phyloP scores from a whole-genome alignment of 2,797 vertebrate genomes.

The Okamejei kenojei region DNA sequence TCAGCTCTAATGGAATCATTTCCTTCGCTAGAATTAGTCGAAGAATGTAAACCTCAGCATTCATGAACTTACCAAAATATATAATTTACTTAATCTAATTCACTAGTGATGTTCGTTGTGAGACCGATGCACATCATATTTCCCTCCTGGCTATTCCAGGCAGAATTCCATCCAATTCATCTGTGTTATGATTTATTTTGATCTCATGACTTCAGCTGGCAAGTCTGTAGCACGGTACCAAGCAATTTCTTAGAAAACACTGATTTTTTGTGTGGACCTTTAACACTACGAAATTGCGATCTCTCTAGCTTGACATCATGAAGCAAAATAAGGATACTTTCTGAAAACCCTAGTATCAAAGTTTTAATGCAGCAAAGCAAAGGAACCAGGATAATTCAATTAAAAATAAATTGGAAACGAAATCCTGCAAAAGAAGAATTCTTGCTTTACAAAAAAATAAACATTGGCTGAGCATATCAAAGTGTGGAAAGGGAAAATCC shows the following conservation, averaged over 20 bases:
- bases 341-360: neutral
- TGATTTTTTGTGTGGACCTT: neutral
- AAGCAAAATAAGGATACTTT: neutral
- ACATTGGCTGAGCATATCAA: neutral
- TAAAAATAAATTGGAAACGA: neutral
- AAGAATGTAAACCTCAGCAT: neutral
- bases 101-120: neutral
- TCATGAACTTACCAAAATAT: neutral
- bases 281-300: neutral
- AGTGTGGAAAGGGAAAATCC: neutral
- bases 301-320: neutral
- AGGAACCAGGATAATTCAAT: neutral
- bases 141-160: neutral
- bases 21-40: neutral
- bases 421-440: neutral
- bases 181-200: neutral
- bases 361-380: neutral
- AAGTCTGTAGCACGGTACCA: neutral
- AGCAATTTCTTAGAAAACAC: neutral
- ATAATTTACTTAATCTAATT: neutral
- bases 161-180: neutral
- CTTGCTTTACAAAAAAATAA: neutral
- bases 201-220: neutral
- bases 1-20: neutral
- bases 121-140: neutral